Conservation (phyloP, 2,797 vertebrate genomes). For the Babyrousa celebensis region DNA sequence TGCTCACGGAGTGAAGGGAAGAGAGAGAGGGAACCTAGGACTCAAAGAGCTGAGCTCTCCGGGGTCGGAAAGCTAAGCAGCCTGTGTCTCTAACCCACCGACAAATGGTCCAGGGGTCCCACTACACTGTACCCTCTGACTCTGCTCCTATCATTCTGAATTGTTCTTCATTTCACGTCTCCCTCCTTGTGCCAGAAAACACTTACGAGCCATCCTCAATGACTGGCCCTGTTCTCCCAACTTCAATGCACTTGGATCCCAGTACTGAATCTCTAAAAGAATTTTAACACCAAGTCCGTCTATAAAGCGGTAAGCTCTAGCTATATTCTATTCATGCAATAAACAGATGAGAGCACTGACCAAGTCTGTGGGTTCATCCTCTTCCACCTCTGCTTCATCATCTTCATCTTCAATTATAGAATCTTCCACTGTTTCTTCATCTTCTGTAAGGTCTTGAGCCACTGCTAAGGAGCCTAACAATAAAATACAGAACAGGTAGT, state of each 20-base stretch:
- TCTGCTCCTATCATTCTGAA: neutral
- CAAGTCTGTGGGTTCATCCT: slow-evolving; percentile 98
- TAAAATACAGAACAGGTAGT: slow-evolving; percentile 49
- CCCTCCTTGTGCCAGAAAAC: slow-evolving; percentile 26
- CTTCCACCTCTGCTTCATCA: slow-evolving; percentile 98
- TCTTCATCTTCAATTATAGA: slow-evolving; percentile 97
- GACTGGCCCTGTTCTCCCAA: slow-evolving; percentile 31
- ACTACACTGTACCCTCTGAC: neutral
- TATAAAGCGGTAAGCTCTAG: slow-evolving; percentile 44
- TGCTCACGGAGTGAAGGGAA: neutral
- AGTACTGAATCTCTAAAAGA: slow-evolving; percentile 8
- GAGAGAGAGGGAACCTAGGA: neutral
- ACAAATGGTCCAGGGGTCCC: neutral
- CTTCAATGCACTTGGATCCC: slow-evolving; percentile 13
- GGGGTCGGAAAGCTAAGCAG: neutral
- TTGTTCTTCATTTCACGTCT: neutral
- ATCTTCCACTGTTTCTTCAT: slow-evolving; percentile 97
- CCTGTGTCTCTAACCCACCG: neutral
- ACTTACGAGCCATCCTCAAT: neutral
- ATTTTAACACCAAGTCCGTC: slow-evolving; percentile 52
- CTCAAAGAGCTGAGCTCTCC: neutral
- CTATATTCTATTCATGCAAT: slow-evolving; percentile 45
- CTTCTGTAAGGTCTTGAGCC: slow-evolving; percentile 97
- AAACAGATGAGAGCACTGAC: slow-evolving; percentile 86
- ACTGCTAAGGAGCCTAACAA: slow-evolving; percentile 88